Conservation (phyloP, 1,140 invertebrate genomes). For the Helicoverpa zea region DNA sequence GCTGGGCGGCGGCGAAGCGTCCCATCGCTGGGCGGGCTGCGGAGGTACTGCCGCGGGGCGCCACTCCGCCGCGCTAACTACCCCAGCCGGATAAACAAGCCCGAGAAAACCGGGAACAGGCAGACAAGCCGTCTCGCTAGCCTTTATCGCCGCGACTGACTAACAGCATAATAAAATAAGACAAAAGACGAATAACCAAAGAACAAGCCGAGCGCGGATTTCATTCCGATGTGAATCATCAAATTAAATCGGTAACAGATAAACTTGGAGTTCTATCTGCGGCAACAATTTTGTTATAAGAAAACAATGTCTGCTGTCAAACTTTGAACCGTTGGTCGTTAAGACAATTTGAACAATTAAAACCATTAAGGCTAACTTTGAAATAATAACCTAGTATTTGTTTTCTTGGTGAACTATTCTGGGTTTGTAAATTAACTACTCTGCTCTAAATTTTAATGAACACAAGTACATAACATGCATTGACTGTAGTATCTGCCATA, state of each 20-base stretch:
- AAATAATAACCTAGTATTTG: slow-evolving; percentile 10
- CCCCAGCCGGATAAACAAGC: slow-evolving; percentile 84
- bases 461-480: background rate
- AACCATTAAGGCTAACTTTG: background rate
- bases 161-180: slow-evolving; percentile 82
- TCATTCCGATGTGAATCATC: slow-evolving; percentile 52
- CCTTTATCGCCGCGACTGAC: slow-evolving; percentile 74
- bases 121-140: slow-evolving; percentile 85
- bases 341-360: slow-evolving; percentile 6
- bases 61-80: slow-evolving; percentile 73
- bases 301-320: slow-evolving; percentile 46
- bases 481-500: background rate
- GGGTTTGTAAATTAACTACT: background rate
- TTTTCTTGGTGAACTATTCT: background rate
- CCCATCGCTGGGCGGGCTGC: slow-evolving; percentile 77
- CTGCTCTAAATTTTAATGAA: no score
- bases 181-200: slow-evolving; percentile 79
- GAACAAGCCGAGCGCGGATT: slow-evolving; percentile 60
- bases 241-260: slow-evolving; percentile 52
- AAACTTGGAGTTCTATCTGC: slow-evolving; percentile 50
- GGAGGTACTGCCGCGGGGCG: slow-evolving; percentile 82
- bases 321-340: slow-evolving; percentile 34
- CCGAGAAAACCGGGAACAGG: slow-evolving; percentile 81
- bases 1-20: slow-evolving; percentile 67
- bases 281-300: slow-evolving; percentile 43